Base-by-base conservation (phyloP, 2,113 vertebrate genomes). In the Aspiorhynchus laticeps region DNA sequence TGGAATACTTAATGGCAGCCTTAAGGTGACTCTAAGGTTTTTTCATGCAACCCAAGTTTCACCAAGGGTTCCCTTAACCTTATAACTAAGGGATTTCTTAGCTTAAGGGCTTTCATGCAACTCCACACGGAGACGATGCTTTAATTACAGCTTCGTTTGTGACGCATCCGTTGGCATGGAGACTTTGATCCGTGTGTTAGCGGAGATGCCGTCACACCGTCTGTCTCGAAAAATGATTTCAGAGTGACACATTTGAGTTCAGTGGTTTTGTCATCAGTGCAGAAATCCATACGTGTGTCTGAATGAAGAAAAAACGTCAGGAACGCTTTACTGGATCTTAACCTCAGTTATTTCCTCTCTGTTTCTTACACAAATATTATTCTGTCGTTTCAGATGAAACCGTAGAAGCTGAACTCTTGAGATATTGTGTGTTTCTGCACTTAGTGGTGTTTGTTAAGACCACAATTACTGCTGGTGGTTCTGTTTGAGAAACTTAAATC, bases 341-440 rank as follows among this genome's bases (percentile, higher is more conserved):
- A 41, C 51, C 19, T 33, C 28, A 56, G 12, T 53, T 33, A 33
- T 26, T 38, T 80, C 53, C 53, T 79, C 48, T 80, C 10, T 0
- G 1, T 21, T 80, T 38, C 51, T 24, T 19, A 80, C 11, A 26
- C 24, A 41, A 80, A 80, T 41, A 63, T 43, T 43, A 63, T 80
- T 41, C 53, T 26, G 56, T 59, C 12, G 7, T 79, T 79, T 59
- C 38, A 59, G 77, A 38, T 38, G 28, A 80, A 80, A 59, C 77
- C 1, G 46, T 9, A 48, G 43, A 9, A 36, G 65, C 65, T 31
- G 67, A 10, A 21, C 17, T 38, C 33, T 21, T 10, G 67, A 31
- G 11, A 33, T 53, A 31, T 51, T 5, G 8, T 36, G 17, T 79
- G 31, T 24, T 59, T 38, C 51, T 59, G 8, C 31, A 24, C 28